These are phyloP conservation scores for Tenthredo notha DNA, from an alignment of 2,888 invertebrate species.

Conservation along the genomic window DNA sequence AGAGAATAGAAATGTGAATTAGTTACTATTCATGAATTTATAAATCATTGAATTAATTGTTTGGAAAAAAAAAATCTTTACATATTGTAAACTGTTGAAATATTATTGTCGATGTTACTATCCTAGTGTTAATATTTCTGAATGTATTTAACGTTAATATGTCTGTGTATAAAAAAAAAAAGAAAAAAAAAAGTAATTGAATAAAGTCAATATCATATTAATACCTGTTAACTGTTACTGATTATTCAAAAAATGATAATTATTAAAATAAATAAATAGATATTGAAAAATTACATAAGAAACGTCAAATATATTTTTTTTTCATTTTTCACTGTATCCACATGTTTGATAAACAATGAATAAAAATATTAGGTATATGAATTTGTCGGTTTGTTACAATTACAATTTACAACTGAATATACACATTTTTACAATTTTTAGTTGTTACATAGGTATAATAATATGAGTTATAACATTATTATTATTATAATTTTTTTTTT, in stretches of 20 bases:
- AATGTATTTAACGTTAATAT: conserved; percentile 51
- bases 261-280: background rate
- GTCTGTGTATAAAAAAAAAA: conserved; percentile 42
- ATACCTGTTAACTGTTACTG: background rate
- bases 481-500: background rate
- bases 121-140: conserved; percentile 52
- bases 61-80: background rate
- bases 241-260: background rate
- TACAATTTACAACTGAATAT: conserved; percentile 55
- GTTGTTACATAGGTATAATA: conserved; percentile 41
- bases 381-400: conserved; percentile 52
- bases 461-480: conserved; percentile 51
- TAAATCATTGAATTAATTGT: background rate
- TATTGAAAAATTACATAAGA: conserved; percentile 36
- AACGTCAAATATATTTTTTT: conserved; percentile 51
- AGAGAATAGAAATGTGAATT: conserved; percentile 19
- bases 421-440: conserved; percentile 56
- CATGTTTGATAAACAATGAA: conserved; percentile 49
- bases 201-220: conserved; percentile 43
- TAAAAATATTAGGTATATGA: conserved; percentile 54
- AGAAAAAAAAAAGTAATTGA: background rate
- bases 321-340: conserved; percentile 47
- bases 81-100: conserved; percentile 21
- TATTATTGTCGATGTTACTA: conserved; percentile 46
- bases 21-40: conserved; percentile 7